phyloP scores from a whole-genome alignment of 2,797 vertebrate genomes.

The Poeciliopsis gracilis region DNA sequence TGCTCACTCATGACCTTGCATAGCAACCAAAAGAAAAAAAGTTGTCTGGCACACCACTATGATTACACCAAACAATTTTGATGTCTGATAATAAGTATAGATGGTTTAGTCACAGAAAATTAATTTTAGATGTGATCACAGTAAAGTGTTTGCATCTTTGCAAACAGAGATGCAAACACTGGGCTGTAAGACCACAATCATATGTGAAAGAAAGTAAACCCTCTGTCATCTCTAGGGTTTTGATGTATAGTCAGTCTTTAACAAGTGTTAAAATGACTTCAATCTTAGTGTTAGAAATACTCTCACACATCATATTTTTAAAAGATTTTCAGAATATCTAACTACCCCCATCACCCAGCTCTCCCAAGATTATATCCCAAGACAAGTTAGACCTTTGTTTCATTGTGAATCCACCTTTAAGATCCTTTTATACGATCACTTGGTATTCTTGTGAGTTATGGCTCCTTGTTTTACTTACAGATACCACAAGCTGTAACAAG shows the following conservation, averaged over 20 bases:
- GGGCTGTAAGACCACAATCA: not conserved
- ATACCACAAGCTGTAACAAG: not conserved
- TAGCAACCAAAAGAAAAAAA: not conserved
- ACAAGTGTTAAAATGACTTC: not conserved
- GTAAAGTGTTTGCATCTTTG: not conserved
- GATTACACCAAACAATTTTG: not conserved
- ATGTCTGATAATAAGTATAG: not conserved
- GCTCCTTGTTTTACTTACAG: conserved; percentile 3
- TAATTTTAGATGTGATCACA: not conserved
- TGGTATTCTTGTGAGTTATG: not conserved
- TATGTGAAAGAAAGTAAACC: not conserved
- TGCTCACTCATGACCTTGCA: not conserved
- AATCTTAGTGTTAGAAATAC: not conserved
- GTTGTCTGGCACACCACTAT: not conserved
- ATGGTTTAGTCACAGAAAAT: not conserved
- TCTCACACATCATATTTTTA: not conserved
- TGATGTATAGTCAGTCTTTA: not conserved
- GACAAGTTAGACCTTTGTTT: conserved; percentile 15
- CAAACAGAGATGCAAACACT: not conserved
- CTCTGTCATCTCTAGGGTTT: not conserved
- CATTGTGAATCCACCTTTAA: not conserved
- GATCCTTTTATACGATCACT: not conserved
- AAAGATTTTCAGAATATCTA: not conserved
- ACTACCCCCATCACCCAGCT: not conserved
- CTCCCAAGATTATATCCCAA: conserved; percentile 23